phyloP scores from a whole-genome alignment of 2,113 vertebrate genomes.

The Toxotes jaculatrix region DNA sequence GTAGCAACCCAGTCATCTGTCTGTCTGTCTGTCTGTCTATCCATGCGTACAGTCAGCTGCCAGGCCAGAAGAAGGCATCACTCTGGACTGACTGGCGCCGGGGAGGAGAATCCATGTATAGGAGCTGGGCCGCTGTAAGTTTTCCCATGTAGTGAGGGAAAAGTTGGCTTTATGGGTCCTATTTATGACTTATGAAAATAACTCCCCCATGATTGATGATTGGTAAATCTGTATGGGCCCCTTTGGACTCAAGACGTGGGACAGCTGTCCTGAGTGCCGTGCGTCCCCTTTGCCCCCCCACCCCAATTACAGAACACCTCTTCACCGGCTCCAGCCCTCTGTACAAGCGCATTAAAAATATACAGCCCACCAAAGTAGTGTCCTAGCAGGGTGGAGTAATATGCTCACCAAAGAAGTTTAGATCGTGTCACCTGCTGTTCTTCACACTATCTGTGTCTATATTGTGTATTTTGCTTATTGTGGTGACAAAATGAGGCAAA shows the following conservation, averaged over 20 bases:
- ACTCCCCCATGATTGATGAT: conserved; percentile 72
- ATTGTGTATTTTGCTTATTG: background rate
- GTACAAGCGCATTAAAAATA: conserved; percentile 60
- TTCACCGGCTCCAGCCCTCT: conserved; percentile 16
- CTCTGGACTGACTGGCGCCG: conserved; percentile 75
- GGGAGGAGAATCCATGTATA: conserved; percentile 64
- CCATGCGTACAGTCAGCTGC: conserved; percentile 63
- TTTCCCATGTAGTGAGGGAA: conserved; percentile 64
- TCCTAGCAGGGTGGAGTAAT: conserved; percentile 20
- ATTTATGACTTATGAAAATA: conserved; percentile 76
- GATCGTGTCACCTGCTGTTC: conserved; percentile 42
- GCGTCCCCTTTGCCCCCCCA: conserved; percentile 34
- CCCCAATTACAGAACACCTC: conserved; percentile 46
- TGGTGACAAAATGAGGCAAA: conserved; percentile 7
- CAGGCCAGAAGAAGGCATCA: conserved; percentile 67
- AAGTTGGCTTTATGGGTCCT: conserved; percentile 53
- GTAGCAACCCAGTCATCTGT: conserved; percentile 54
- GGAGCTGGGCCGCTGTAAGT: conserved; percentile 45
- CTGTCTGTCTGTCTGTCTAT: conserved; percentile 49
- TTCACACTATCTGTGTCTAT: background rate
- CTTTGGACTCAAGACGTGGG: conserved; percentile 46
- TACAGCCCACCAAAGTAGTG: conserved; percentile 48
- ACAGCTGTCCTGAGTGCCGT: conserved; percentile 65
- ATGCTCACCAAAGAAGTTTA: conserved; percentile 17
- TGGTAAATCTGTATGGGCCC: conserved; percentile 59